Conservation (phyloP, 2,797 vertebrate genomes). For the Fistularia tabacaria region DNA sequence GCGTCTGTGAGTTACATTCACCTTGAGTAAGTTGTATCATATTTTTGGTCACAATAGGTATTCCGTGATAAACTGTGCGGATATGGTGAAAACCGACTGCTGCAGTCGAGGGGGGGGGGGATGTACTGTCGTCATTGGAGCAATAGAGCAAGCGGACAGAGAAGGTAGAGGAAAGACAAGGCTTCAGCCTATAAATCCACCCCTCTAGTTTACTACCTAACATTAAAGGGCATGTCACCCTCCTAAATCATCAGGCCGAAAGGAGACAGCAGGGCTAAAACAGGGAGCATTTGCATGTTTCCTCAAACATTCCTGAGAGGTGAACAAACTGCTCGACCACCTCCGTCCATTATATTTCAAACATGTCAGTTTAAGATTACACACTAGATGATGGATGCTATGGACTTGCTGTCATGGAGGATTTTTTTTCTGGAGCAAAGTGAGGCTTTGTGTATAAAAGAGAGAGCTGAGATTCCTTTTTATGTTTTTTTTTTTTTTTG, state of each 20-base stretch:
- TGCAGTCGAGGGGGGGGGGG: no score
- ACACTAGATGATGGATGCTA: constrained; percentile 26
- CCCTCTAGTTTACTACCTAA: constrained; percentile 62
- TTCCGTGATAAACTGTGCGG: no score
- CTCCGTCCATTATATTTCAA: constrained; percentile 36
- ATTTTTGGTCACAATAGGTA: no score
- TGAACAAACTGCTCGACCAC: constrained; percentile 49
- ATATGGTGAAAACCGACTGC: not conserved
- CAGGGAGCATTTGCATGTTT: constrained; percentile 62
- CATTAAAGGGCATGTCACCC: constrained; percentile 68
- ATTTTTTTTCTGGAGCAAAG: constrained; percentile 12
- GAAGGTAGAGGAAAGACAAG: constrained; percentile 40
- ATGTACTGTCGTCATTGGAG: no score
- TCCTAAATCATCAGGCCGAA: constrained; percentile 62
- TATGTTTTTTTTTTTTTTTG: not conserved
- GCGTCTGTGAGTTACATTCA: no score
- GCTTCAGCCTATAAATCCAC: constrained; percentile 60
- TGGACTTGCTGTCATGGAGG: constrained; percentile 11
- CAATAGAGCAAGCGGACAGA: constrained; percentile 30
- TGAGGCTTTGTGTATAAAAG: constrained; percentile 1
- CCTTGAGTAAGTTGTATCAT: no score
- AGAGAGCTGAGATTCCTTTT: constrained; percentile 7
- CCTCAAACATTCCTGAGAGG: constrained; percentile 65
- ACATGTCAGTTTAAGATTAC: constrained; percentile 27
- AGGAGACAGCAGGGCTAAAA: constrained; percentile 61